Base-by-base conservation (phyloP, 2,113 vertebrate genomes). In the Lophotis ruficrista region DNA sequence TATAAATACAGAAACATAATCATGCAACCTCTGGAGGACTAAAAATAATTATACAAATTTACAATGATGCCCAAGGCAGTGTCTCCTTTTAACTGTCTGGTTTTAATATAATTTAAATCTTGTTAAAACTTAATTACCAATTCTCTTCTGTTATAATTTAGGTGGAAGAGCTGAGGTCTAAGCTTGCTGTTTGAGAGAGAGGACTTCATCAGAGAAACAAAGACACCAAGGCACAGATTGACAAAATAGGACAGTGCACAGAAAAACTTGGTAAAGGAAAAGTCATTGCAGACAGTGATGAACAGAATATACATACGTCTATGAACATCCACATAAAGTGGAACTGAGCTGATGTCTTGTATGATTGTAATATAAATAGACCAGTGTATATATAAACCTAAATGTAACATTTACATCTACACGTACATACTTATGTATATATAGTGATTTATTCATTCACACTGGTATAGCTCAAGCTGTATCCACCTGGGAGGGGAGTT, bases 111-210 rank as follows among this genome's bases (percentile, higher is more conserved):
- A 98, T 98, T 98, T 98, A 98, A 98, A 98, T 98, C 98, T 98
- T 98, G 98, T 98, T 98, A 98, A 98, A 98, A 98, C 98, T 98
- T 98, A 98, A 98, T 98, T 98, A 98, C 96, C 96, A 98, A 97
- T 98, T 98, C 97, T 98, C 97, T 98, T 96, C 96, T 97, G 41
- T 97, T 97, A 98, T 98, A 97, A 97, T 98, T 97, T 96, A 99
- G 98, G 98, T 99, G 94, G 98, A 99, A 98, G 98, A 99, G 96
- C 96, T 98, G 91, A 99, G 98, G 92, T 98, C 98, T 94, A 98
- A 99, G 97, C 96, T 98, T 96, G 98, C 98, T 58, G 83, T 98
- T 95, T 98, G 99, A 97, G 98, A 99, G 96, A 98, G 97, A 95
- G 98, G 98, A 97, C 97, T 99, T 96, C 98, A 98, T 98, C 98